Evolutionary conservation across 2,888 invertebrate genomes (phyloP).

Genomic region (Netelia inedita): DNA sequence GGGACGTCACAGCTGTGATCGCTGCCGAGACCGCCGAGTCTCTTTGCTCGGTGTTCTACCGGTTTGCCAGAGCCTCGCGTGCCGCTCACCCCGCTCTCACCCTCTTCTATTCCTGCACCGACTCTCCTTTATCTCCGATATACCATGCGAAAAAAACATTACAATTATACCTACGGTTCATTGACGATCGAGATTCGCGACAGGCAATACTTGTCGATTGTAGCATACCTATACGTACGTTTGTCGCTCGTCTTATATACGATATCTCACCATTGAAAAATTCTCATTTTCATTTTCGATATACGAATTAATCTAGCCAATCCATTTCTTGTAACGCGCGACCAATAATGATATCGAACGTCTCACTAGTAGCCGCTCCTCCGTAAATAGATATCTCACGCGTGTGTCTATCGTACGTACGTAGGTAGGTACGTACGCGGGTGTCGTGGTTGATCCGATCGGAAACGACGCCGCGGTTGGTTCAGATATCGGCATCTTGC

Average conservation of each 20-base stretch:
- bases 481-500: conserved; percentile 53
- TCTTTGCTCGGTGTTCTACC: conserved; percentile 67
- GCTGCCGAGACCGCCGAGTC: conserved; percentile 65
- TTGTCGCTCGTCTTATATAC: background rate
- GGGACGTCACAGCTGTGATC: conserved; percentile 82
- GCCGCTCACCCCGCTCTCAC: conserved; percentile 31
- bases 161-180: conserved; percentile 72
- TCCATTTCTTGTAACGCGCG: too few species aligned
- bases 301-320: too few species aligned
- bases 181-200: conserved; percentile 69
- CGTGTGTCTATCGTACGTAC: background rate
- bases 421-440: background rate
- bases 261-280: too few species aligned
- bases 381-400: conserved; percentile 19
- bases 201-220: conserved; percentile 72
- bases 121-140: conserved; percentile 68
- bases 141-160: conserved; percentile 75
- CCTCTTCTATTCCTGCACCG: conserved; percentile 37
- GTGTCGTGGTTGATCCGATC: conserved; percentile 35
- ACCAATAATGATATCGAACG: too few species aligned
- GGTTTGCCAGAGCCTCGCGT: conserved; percentile 56
- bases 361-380: background rate
- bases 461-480: background rate
- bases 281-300: too few species aligned
- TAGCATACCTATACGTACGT: conserved; percentile 66